Conservation (phyloP, 92 coral and sea anemone genomes). For the Palythoa grandiflora region DNA sequence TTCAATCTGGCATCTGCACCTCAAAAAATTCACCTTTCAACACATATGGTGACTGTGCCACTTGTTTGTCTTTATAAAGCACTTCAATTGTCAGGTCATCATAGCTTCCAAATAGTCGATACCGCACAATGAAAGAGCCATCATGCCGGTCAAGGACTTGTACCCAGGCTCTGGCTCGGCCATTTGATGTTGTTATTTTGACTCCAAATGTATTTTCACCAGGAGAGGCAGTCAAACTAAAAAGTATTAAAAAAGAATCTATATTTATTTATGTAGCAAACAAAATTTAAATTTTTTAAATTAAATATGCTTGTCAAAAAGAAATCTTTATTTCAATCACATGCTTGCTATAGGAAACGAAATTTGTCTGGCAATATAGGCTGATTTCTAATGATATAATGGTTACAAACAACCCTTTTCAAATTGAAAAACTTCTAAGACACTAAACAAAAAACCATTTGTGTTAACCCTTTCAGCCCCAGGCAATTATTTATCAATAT, state of each 20-base stretch:
- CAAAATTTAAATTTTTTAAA: neutral
- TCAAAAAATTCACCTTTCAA: slow-evolving; percentile 71
- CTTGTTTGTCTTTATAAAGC: slow-evolving; percentile 78
- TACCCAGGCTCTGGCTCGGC: slow-evolving; percentile 90
- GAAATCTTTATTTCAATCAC: neutral
- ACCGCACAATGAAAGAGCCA: slow-evolving; percentile 96
- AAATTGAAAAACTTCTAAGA: no score
- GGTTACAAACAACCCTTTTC: no score
- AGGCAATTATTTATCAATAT: no score
- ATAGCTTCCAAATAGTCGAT: slow-evolving; percentile 86
- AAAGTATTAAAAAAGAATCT: neutral
- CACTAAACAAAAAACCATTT: no score
- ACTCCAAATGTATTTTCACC: slow-evolving; percentile 92
- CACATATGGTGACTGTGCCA: slow-evolving; percentile 88
- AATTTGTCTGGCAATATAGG: no score
- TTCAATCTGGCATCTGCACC: no score
- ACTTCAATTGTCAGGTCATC: slow-evolving; percentile 81
- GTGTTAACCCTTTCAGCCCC: no score
- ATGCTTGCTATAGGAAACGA: neutral
- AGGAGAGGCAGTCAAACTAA: slow-evolving; percentile 89
- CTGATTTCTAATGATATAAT: no score
- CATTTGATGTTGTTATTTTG: slow-evolving; percentile 66
- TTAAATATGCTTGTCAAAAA: neutral
- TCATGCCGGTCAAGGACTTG: slow-evolving; percentile 93
- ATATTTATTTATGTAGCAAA: neutral